Base-by-base conservation (phyloP, 2,888 invertebrate genomes). In the Cantharis nigra region DNA sequence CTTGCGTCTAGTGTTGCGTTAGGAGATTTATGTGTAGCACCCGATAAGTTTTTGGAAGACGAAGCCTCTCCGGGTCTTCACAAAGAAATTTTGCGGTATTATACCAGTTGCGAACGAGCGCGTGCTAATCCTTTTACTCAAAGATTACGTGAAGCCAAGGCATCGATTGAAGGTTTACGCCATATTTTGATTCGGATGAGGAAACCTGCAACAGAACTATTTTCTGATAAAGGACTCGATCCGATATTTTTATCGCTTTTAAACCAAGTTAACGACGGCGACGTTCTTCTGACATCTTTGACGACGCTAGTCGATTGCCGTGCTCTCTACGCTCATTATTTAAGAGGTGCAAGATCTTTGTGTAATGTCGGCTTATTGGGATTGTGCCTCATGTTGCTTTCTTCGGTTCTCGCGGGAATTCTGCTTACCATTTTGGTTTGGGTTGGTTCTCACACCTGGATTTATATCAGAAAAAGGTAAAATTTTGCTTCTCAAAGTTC, bases 401-500 rank as follows among this genome's bases (percentile, higher is more conserved):
- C 97, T 30, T 94, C 97, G 78, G 92, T 96, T 63, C 92, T 95
- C 63, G 95, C 97, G 33, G 98, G 98, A 11, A 92, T 98, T 81
- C 91, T 98, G 83, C 94, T 98, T 88, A 97, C 98, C 0, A 93
- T 97, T 30, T 93, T 98, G 83, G 97, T 98, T 71, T 96, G 98
- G 91, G 94, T 98, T 73, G 97, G 98, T 87, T 98, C 97, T 4
- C 97, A 98, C 86, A 97, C 98, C 9, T 98, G 98, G 98, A 97
- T 98, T 87, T 97, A 98, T 87, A 97, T 98, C 82, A 93, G 97
- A 85, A 97, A 96, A 89, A 94, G 95, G 97, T 93, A 90, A 91
- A 20, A 9, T 20, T 26, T 18, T 49, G 20, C 5, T 4, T 10
- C 4, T 18, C 75, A 71, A 13, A 14, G 11, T 33, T 67, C 3